Percentiles rank a stretch among this genome's conserved stretches.
Evolutionary conservation across 2,888 invertebrate species (phyloP).

Genomic region (Tiliacea aurago): DNA sequence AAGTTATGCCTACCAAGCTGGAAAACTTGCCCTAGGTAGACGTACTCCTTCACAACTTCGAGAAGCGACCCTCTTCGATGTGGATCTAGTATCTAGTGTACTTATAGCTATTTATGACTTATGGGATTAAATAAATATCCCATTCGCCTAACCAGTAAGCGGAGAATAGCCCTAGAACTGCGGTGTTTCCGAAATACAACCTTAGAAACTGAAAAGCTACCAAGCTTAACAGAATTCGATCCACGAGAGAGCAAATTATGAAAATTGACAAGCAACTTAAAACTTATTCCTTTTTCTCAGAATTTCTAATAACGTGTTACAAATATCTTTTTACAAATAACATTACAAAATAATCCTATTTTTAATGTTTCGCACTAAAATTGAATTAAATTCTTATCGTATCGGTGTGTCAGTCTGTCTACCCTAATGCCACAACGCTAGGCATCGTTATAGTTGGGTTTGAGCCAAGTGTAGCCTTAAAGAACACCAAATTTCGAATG

Average conservation of each 20-base stretch:
- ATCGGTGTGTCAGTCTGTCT: conserved; percentile 34
- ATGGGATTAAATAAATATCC: too few relatives aligned
- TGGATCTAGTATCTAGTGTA: too few relatives aligned
- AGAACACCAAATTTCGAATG: conserved; percentile 49
- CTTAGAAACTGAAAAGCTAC: neutral
- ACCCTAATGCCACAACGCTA: conserved; percentile 29
- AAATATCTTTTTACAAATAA: conserved; percentile 25
- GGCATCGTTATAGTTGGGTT: conserved; percentile 44
- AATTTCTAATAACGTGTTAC: neutral
- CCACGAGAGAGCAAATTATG: conserved; percentile 3
- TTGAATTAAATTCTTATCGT: conserved; percentile 44
- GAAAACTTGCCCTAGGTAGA: too few relatives aligned
- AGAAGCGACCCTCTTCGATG: too few relatives aligned
- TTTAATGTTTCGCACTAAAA: conserved; percentile 20
- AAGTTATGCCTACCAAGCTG: too few relatives aligned
- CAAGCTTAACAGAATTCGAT: neutral
- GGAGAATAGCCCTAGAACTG: too few relatives aligned
- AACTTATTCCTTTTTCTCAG: neutral
- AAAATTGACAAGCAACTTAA: conserved; percentile 10
- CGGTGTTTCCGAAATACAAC: too few relatives aligned
- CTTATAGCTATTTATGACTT: too few relatives aligned
- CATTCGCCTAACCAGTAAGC: too few relatives aligned
- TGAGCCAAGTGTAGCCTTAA: conserved; percentile 44
- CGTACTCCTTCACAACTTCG: too few relatives aligned
- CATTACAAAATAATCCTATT: neutral